A percentile compares a stretch with the other conserved stretches of the same genome.
Conservation (phyloP, 1,140 invertebrate genomes). For the Aphelenchoides avenae region DNA sequence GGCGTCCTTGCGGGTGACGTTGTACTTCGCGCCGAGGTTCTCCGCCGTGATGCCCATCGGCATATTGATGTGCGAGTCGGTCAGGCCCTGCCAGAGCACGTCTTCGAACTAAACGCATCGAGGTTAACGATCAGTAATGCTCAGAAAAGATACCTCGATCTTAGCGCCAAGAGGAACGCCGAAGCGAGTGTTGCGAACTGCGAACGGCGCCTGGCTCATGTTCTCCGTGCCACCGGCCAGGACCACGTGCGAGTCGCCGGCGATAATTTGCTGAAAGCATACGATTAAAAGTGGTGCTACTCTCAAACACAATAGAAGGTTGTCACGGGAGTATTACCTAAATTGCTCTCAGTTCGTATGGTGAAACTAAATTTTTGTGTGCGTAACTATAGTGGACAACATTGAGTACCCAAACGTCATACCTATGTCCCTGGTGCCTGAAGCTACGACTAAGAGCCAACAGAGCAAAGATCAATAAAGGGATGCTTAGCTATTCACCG, state of each 20-base stretch:
- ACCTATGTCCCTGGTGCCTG: too few species aligned
- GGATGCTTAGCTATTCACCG: too few species aligned
- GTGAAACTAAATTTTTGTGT: too few species aligned
- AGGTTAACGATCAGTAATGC: slow-evolving; percentile 8
- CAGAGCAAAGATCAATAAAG: too few species aligned
- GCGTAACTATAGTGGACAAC: too few species aligned
- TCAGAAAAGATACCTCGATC: slow-evolving; percentile 62
- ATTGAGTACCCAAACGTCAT: too few species aligned
- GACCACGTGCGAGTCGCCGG: slow-evolving; percentile 80
- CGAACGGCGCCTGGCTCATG: slow-evolving; percentile 90
- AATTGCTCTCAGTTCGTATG: too few species aligned
- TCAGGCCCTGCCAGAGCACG: slow-evolving; percentile 81
- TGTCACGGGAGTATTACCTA: too few species aligned
- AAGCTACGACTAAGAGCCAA: too few species aligned
- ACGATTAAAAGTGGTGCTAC: too few species aligned
- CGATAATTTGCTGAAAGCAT: slow-evolving; percentile 77
- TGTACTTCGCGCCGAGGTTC: slow-evolving; percentile 86
- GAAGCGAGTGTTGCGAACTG: slow-evolving; percentile 80
- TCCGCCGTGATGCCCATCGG: slow-evolving; percentile 97
- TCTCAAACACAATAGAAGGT: too few species aligned
- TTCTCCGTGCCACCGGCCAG: slow-evolving; percentile 86
- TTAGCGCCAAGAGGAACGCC: slow-evolving; percentile 77
- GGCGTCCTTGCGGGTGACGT: slow-evolving; percentile 77
- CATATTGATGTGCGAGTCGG: slow-evolving; percentile 80
- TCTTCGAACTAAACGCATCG: slow-evolving; percentile 73